These are phyloP conservation scores for Nothoprocta perdicaria DNA, from an alignment of 2,113 vertebrate genomes.

Conservation along the genomic window DNA sequence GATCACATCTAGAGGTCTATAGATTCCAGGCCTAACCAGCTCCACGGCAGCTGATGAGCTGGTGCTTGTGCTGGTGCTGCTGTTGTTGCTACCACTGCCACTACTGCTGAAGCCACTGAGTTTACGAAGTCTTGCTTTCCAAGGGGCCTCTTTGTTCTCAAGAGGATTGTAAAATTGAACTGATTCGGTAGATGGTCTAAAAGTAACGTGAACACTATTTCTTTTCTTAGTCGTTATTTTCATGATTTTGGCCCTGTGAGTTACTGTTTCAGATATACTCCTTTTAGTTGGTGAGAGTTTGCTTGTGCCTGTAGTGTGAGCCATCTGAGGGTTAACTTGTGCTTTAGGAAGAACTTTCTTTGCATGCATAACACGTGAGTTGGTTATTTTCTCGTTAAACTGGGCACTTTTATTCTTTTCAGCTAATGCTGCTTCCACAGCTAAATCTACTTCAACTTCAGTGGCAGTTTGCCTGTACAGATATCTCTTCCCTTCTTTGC, in stretches of 20 bases:
- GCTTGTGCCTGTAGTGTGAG: conserved; percentile 72
- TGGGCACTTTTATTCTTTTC: conserved; percentile 74
- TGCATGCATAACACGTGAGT: conserved; percentile 69
- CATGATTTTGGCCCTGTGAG: conserved; percentile 84
- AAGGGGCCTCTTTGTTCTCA: conserved; percentile 94
- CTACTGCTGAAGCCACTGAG: conserved; percentile 89
- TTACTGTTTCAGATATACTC: conserved; percentile 83
- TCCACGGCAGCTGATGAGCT: conserved; percentile 78
- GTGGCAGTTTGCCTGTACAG: conserved; percentile 82
- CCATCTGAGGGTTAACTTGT: conserved; percentile 74
- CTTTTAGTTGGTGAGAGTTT: conserved; percentile 83
- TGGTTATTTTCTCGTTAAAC: conserved; percentile 74
- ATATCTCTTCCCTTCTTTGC: conserved; percentile 77
- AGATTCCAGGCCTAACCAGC: conserved; percentile 80
- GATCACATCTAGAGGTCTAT: conserved; percentile 77
- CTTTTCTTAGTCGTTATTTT: conserved; percentile 85
- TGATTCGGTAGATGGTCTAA: conserved; percentile 94
- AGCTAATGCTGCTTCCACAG: conserved; percentile 69
- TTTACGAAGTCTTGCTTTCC: conserved; percentile 93
- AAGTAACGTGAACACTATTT: conserved; percentile 92
- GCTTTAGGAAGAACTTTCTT: conserved; percentile 80
- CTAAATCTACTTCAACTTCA: conserved; percentile 75
- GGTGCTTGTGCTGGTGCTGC: conserved; percentile 68
- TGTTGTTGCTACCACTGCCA: conserved; percentile 74
- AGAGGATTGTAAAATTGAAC: conserved; percentile 96